Conservation (phyloP, 2,888 invertebrate species). For the Drosophila mayaguana region DNA sequence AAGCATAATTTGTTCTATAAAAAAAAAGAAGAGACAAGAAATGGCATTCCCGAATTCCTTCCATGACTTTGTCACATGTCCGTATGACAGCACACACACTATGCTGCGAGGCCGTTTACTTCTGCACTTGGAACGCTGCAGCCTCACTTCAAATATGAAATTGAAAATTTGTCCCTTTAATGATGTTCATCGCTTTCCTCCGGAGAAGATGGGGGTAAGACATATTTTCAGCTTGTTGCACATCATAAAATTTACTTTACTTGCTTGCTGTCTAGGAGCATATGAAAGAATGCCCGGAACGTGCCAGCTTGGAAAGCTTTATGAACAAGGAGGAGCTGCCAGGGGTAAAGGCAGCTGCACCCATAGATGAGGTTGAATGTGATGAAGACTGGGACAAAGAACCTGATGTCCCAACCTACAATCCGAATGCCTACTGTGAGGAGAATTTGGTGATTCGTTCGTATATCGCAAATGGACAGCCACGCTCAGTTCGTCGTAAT, state of each 20-base stretch:
- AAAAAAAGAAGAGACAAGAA: too few species aligned
- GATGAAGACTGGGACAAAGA: conserved; percentile 49
- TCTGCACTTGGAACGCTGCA: conserved; percentile 39
- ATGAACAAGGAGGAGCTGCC: neutral
- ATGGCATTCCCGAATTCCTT: conserved; percentile 29
- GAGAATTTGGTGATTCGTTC: conserved; percentile 36
- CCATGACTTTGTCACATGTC: conserved; percentile 39
- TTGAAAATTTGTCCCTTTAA: conserved; percentile 38
- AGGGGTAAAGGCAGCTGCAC: rapidly evolving
- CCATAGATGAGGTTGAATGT: conserved; percentile 5
- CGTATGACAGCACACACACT: conserved; percentile 32
- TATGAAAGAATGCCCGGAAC: conserved; percentile 27
- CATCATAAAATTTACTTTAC: neutral
- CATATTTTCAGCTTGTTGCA: neutral
- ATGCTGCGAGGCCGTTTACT: conserved; percentile 33
- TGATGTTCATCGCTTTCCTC: conserved; percentile 21
- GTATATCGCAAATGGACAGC: conserved; percentile 3
- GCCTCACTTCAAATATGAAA: neutral
- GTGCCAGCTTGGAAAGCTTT: neutral
- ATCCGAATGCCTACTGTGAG: conserved; percentile 38
- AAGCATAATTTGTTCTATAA: too few species aligned
- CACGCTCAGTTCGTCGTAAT: conserved; percentile 13
- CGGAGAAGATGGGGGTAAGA: conserved; percentile 26
- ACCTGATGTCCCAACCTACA: conserved; percentile 36
- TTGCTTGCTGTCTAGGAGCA: conserved; percentile 24